A percentile compares a stretch with the other conserved stretches of the same genome.
These are phyloP conservation scores for Tolmerus cingulatus DNA, from an alignment of 2,888 invertebrate genomes.

Conservation along the genomic window DNA sequence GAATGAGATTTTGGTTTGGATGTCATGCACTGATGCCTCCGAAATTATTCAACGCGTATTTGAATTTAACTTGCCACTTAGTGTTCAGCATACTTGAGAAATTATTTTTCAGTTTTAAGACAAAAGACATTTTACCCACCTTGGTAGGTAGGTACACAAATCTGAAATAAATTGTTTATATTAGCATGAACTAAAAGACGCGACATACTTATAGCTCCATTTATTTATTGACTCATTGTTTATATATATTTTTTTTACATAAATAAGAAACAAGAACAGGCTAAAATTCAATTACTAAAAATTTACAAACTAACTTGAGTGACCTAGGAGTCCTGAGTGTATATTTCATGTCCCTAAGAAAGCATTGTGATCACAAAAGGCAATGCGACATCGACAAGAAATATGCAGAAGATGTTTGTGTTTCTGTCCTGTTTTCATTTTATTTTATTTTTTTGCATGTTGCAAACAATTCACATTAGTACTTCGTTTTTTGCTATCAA, in stretches of 20 bases:
- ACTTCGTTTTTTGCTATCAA: not conserved
- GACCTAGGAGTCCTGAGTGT: conserved; percentile 40
- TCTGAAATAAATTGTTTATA: not conserved
- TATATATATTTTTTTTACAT: conserved; percentile 30
- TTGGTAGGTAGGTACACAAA: not conserved
- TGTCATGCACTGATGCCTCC: not conserved
- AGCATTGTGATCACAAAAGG: conserved; percentile 37
- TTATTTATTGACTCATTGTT: conserved; percentile 13
- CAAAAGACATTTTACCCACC: not conserved
- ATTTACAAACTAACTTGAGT: conserved; percentile 38
- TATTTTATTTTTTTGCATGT: not conserved
- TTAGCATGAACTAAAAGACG: not conserved
- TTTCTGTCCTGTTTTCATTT: conserved; percentile 10
- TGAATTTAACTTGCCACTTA: not conserved
- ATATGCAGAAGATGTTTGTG: conserved; percentile 15
- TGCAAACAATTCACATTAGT: conserved; percentile 14
- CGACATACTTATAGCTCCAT: not conserved
- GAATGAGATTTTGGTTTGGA: not conserved
- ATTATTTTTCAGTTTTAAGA: not conserved
- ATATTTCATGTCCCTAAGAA: conserved; percentile 32
- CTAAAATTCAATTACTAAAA: conserved; percentile 36
- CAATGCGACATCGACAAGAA: conserved; percentile 41
- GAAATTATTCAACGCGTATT: not conserved
- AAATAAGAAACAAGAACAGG: conserved; percentile 42
- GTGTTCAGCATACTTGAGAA: not conserved